Evolutionary conservation across 64 coral and sea anemone genomes (phyloP).

Genomic region (Dendronephthya gigantea): DNA sequence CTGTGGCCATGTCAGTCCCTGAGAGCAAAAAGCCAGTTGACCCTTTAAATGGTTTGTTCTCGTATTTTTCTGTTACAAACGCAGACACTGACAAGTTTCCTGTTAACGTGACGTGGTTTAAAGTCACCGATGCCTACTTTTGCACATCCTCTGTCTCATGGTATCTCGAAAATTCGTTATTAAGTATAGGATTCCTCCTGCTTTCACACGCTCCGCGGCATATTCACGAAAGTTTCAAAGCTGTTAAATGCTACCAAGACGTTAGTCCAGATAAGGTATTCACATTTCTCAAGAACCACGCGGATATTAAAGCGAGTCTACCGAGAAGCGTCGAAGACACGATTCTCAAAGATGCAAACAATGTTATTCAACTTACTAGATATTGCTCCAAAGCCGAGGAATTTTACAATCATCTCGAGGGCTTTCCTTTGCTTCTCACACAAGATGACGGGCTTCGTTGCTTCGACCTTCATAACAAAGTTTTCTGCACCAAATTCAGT

Average conservation of each 20-base stretch:
- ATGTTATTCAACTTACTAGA: slow-evolving; percentile 10
- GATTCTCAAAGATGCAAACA: background rate
- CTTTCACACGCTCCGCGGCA: background rate
- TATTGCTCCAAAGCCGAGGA: slow-evolving; percentile 43
- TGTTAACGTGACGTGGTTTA: background rate
- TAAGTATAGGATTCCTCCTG: background rate
- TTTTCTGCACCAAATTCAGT: slow-evolving; percentile 34
- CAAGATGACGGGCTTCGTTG: slow-evolving; percentile 33
- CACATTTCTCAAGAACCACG: background rate
- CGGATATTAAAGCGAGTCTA: slow-evolving; percentile 27
- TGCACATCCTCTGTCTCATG: background rate
- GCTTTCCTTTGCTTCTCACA: slow-evolving; percentile 69
- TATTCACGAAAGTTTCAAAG: background rate
- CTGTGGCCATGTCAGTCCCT: background rate
- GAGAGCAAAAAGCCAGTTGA: background rate
- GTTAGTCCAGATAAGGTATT: background rate
- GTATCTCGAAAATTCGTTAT: background rate
- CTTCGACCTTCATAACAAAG: slow-evolving; percentile 9
- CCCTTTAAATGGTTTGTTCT: background rate
- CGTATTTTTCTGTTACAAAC: background rate
- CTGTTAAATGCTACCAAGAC: background rate
- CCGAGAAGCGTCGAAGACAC: slow-evolving; percentile 27
- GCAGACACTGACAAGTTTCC: background rate
- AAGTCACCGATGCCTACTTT: background rate
- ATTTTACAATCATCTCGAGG: slow-evolving; percentile 37